phyloP scores from a whole-genome alignment of 2,888 invertebrate genomes.

The Thecophora atra region DNA sequence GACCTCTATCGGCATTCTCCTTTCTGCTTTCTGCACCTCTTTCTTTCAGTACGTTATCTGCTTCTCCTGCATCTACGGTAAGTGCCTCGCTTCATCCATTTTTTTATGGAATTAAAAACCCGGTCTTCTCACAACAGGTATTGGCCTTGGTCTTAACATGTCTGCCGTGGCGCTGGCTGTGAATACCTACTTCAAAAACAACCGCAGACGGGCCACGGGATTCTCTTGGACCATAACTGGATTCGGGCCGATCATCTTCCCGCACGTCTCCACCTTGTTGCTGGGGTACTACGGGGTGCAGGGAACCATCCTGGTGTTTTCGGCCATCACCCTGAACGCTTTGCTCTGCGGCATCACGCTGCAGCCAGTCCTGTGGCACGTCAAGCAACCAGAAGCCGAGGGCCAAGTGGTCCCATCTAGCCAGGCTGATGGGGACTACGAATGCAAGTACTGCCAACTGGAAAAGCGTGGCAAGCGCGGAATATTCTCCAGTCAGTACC shows the following conservation, averaged over 20 bases:
- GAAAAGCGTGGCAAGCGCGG: slow-evolving; percentile 54
- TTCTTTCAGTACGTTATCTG: slow-evolving; percentile 73
- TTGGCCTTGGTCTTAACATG: slow-evolving; percentile 73
- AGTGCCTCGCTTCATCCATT: slow-evolving; percentile 43
- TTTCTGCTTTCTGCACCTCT: slow-evolving; percentile 72
- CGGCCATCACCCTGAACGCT: slow-evolving; percentile 74
- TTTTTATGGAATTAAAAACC: too few species aligned
- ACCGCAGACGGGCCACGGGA: slow-evolving; percentile 76
- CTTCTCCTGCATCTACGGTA: slow-evolving; percentile 76
- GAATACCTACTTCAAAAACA: slow-evolving; percentile 78
- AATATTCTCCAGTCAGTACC: slow-evolving; percentile 61
- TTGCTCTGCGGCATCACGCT: slow-evolving; percentile 73
- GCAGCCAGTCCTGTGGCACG: slow-evolving; percentile 80
- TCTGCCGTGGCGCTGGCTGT: slow-evolving; percentile 76
- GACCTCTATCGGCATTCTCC: slow-evolving; percentile 70
- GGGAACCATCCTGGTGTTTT: slow-evolving; percentile 75
- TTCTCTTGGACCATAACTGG: slow-evolving; percentile 79
- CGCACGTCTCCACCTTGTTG: slow-evolving; percentile 74
- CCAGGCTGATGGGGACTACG: slow-evolving; percentile 51
- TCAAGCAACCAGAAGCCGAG: slow-evolving; percentile 64
- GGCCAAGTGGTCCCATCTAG: slow-evolving; percentile 42
- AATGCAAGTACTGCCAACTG: slow-evolving; percentile 59
- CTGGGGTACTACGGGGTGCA: slow-evolving; percentile 72
- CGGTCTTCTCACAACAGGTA: slow-evolving; percentile 41
- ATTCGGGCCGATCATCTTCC: slow-evolving; percentile 78